These are phyloP conservation scores for Pharmacophagus antenor DNA, from an alignment of 2,888 invertebrate genomes.

Conservation along the genomic window DNA sequence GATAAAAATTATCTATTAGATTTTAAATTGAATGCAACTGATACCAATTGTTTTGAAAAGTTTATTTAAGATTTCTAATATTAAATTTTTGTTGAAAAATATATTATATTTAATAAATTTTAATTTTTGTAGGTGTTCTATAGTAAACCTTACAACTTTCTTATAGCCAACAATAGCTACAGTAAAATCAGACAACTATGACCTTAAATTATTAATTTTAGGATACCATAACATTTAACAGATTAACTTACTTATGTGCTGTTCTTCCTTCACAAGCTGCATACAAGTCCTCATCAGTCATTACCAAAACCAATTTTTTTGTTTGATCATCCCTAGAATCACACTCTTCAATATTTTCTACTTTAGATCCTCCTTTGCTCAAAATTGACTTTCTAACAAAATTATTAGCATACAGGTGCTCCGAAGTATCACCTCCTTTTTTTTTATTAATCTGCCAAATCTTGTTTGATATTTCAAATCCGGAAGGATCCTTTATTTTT, in stretches of 20 bases:
- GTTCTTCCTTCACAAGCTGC: constrained; percentile 90
- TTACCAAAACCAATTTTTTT: constrained; percentile 47
- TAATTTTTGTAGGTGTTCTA: no score
- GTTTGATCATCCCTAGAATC: constrained; percentile 50
- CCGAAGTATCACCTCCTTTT: constrained; percentile 38
- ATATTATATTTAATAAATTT: no score
- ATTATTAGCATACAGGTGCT: constrained; percentile 57
- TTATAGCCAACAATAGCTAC: no score
- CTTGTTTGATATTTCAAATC: constrained; percentile 65
- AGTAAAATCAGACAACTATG: not conserved
- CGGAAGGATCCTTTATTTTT: constrained; percentile 55
- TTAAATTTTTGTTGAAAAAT: no score
- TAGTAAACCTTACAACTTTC: no score
- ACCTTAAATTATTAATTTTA: not conserved
- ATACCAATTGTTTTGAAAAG: not conserved
- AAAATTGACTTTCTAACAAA: constrained; percentile 66
- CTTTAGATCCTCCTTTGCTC: constrained; percentile 53
- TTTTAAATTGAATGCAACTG: no score
- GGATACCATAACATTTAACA: not conserved
- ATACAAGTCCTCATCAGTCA: constrained; percentile 90
- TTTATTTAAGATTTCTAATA: no score
- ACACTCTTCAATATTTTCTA: constrained; percentile 48
- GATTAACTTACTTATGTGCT: constrained; percentile 86
- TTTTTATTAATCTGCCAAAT: constrained; percentile 63
- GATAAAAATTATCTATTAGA: not conserved